Conservation (phyloP, 2,113 vertebrate genomes). For the Labrus mixtus region DNA sequence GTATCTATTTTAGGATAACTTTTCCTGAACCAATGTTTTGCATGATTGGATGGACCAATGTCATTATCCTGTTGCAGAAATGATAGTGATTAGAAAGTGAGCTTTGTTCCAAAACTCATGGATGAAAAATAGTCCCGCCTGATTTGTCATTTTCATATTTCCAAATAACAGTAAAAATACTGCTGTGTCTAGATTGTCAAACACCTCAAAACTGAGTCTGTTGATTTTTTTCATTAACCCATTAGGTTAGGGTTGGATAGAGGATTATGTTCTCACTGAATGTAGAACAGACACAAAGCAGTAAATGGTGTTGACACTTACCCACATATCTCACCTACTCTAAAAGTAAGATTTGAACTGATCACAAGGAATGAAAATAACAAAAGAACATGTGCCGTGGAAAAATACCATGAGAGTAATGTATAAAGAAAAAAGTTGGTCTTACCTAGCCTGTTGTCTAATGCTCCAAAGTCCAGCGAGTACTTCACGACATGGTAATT, state of each 20-base stretch:
- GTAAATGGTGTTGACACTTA: too few species aligned
- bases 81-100: neutral
- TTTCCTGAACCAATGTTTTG: neutral
- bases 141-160: neutral
- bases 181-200: neutral
- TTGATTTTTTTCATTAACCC: neutral
- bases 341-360: neutral
- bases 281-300: too few species aligned
- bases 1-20: neutral
- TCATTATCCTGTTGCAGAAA: neutral
- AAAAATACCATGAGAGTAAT: neutral
- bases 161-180: neutral
- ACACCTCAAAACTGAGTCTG: neutral
- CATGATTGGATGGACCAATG: neutral
- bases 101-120: neutral
- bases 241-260: too few species aligned
- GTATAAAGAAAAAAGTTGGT: neutral
- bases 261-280: too few species aligned
- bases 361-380: neutral
- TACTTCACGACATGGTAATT: constrained; percentile 99
- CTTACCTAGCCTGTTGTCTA: constrained; percentile 95
- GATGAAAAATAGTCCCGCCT: neutral
- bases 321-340: too few species aligned
- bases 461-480: constrained; percentile 93
- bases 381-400: neutral